phyloP scores from a whole-genome alignment of 2,888 invertebrate species.

The Nycteola revayana region DNA sequence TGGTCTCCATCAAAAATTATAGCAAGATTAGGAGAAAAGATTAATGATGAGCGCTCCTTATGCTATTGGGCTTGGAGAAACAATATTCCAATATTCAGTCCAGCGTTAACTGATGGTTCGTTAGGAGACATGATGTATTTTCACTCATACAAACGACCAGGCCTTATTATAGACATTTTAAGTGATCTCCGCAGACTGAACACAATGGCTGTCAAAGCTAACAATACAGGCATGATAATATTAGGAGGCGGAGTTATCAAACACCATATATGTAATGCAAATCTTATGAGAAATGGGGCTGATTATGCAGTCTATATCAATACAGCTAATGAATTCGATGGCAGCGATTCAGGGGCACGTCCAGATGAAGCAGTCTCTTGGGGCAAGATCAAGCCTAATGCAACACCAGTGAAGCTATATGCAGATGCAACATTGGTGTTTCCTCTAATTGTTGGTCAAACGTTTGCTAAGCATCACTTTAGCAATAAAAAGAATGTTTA shows the following conservation, averaged over 20 bases:
- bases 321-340: constrained; percentile 97
- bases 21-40: constrained; percentile 92
- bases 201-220: constrained; percentile 95
- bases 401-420: constrained; percentile 95
- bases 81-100: constrained; percentile 98
- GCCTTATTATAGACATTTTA: constrained; percentile 95
- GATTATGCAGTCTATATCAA: constrained; percentile 98
- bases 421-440: constrained; percentile 97
- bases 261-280: constrained; percentile 99
- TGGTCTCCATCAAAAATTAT: constrained; percentile 91
- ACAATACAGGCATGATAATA: constrained; percentile 97
- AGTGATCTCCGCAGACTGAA: constrained; percentile 95
- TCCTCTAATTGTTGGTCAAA: constrained; percentile 96
- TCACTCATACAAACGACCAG: constrained; percentile 96
- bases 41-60: constrained; percentile 94
- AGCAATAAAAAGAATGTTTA: constrained; percentile 78
- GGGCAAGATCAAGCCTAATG: constrained; percentile 97
- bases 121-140: constrained; percentile 99
- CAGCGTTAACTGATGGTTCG: constrained; percentile 98
- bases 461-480: constrained; percentile 91
- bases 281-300: constrained; percentile 99
- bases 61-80: constrained; percentile 99
- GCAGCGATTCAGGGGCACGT: constrained; percentile 97
- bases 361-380: constrained; percentile 99
- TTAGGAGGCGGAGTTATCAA: constrained; percentile 98